These are phyloP conservation scores for Hylyphantes graminicola DNA, from an alignment of 1,140 invertebrate species.

Conservation along the genomic window DNA sequence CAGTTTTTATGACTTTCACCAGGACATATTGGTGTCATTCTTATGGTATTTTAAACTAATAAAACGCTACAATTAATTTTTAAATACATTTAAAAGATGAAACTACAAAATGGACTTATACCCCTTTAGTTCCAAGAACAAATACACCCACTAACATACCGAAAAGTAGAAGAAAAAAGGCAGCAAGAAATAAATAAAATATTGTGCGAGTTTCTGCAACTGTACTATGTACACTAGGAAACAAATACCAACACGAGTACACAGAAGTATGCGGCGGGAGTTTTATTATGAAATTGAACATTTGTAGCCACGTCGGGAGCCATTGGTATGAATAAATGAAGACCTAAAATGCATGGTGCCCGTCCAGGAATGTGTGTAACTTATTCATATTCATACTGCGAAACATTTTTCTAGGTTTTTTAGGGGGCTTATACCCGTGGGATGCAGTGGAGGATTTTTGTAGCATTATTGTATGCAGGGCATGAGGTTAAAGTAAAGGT, in stretches of 20 bases:
- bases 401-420: background rate
- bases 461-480: too few species aligned
- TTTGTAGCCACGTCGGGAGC: constrained; percentile 29
- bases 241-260: constrained; percentile 46
- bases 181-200: constrained; percentile 53
- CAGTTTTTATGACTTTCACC: too few species aligned
- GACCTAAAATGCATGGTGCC: constrained; percentile 6
- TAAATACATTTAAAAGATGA: too few species aligned
- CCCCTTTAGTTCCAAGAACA: too few species aligned
- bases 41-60: too few species aligned
- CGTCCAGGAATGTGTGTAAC: constrained; percentile 41
- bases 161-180: constrained; percentile 15
- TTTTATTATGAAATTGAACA: constrained; percentile 59
- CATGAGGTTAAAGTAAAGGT: too few species aligned
- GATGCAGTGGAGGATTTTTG: too few species aligned
- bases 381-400: constrained; percentile 60
- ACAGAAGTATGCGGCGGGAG: constrained; percentile 52
- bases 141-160: background rate
- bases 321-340: constrained; percentile 59
- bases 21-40: too few species aligned
- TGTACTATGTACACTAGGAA: constrained; percentile 25
- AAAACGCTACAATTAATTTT: too few species aligned
- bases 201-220: constrained; percentile 13
- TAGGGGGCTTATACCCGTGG: too few species aligned
- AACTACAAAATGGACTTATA: too few species aligned